Base-by-base conservation (phyloP, 2,797 vertebrate species). In the Cetoscarus ocellatus region DNA sequence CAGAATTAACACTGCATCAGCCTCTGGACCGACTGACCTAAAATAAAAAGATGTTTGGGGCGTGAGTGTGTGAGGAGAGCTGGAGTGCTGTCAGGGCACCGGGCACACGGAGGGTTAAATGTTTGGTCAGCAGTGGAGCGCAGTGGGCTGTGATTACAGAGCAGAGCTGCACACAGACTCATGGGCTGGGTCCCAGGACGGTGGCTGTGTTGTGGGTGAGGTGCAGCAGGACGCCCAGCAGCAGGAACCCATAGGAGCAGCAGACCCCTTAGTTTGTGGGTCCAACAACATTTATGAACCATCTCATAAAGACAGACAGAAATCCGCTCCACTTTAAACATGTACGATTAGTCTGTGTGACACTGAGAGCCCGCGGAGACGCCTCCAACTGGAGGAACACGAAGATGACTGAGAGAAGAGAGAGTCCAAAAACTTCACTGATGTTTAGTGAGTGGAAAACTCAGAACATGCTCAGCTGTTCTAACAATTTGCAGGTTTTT, bases 111-210 rank as follows among this genome's bases (percentile, higher is more conserved):
- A 73, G 82, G 79, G 87, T 91, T 91, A 88, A 87, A 55, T 63
- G 55, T 60, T 77, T 48, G 8, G 10, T 67, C 73, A 74, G 72
- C 27, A 47, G 39, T 55, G 61, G 60, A 67, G 63, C 61, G 57
- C 75, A 75, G 72, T 67, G 79, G 73, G 68, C 67, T 63, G 57
- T 90, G 84, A 94, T 93, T 94, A 93, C 50, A 93, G 89, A 82
- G 77, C 74, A 84, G 13, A 51, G 54, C 39, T 69, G 72, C 66
- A 75, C 45, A 67, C 57, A 84, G 65, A 72, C 58, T 64, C 67
- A 82, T 83, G 84, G 88, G 90, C 72, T 83, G 83, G 87, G 83
- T 81, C 83, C 63, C 43, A 34, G 73, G 80, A 68, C 54, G 71
- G 71, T 27, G 72, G 73, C 64, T 85, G 79, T 87, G 73, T 88